phyloP scores from a whole-genome alignment of 1,140 invertebrate genomes.

The Sycophaga agraensis region DNA sequence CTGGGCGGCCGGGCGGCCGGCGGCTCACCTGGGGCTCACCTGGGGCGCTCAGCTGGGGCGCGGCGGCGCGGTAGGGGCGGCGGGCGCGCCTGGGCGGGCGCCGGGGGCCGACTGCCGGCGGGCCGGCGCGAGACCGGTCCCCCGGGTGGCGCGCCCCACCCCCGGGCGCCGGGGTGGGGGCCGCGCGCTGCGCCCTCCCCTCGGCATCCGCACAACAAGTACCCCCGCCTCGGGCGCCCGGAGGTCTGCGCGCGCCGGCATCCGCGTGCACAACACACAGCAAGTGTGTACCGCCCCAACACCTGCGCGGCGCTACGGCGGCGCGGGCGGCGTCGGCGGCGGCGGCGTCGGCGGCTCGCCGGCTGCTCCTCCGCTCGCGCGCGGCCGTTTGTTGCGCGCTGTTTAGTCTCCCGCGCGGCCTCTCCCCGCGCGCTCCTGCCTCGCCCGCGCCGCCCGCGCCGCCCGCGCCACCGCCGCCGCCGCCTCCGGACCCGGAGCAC shows the following conservation, averaged over 20 bases:
- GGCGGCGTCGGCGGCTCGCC: too few relatives aligned
- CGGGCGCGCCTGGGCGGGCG: too few relatives aligned
- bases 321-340: not conserved
- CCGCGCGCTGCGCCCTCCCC: not conserved
- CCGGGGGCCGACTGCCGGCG: not conserved
- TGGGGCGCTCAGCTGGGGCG: not conserved
- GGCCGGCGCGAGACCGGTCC: not conserved
- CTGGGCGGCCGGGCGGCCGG: not conserved
- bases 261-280: conserved; percentile 54
- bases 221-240: conserved; percentile 36
- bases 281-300: conserved; percentile 27
- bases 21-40: not conserved
- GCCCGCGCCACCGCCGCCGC: not conserved
- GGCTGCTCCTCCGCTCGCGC: conserved; percentile 6
- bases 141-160: conserved; percentile 17
- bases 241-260: conserved; percentile 42
- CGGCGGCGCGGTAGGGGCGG: too few relatives aligned
- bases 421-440: not conserved
- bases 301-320: conserved; percentile 17
- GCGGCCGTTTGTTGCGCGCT: not conserved
- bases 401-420: conserved; percentile 1
- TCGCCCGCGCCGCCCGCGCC: not conserved
- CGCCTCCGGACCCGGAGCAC: not conserved
- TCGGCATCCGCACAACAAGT: conserved; percentile 57
- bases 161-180: conserved; percentile 2